Evolutionary conservation across 2,888 invertebrate species (phyloP).

Genomic region (Orthonevra nobilis): DNA sequence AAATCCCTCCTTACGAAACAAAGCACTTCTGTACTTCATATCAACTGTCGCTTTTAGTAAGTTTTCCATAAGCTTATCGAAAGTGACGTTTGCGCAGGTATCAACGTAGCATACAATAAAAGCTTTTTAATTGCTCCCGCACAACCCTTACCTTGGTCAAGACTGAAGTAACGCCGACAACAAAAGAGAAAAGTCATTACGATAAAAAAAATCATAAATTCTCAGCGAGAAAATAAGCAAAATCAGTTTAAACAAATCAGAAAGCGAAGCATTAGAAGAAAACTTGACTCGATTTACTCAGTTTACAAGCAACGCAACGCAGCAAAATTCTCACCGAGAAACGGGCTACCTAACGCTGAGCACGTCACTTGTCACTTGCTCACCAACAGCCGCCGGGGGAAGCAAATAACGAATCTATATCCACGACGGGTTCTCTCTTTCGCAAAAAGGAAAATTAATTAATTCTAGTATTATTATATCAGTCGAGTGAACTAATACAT

Average conservation of each 20-base stretch:
- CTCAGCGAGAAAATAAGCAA: background rate
- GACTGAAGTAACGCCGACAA: constrained; percentile 25
- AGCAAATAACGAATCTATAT: constrained; percentile 37
- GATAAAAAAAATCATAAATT: background rate
- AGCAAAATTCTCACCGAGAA: constrained; percentile 26
- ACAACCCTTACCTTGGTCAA: constrained; percentile 47
- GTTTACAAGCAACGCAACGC: background rate
- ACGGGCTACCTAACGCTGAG: background rate
- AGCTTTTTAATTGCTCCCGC: constrained; percentile 29
- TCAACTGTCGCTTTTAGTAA: too few species aligned
- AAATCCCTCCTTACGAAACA: too few species aligned
- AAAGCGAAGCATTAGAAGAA: constrained; percentile 29
- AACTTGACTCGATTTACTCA: constrained; percentile 20
- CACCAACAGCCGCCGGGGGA: constrained; percentile 52
- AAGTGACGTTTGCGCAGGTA: constrained; percentile 44
- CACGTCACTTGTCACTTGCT: constrained; percentile 24
- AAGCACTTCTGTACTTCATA: too few species aligned
- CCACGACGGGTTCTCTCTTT: constrained; percentile 33
- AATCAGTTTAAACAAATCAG: constrained; percentile 1
- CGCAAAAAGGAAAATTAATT: constrained; percentile 29
- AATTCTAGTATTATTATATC: constrained; percentile 25
- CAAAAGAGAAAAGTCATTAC: too few species aligned
- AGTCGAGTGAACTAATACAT: constrained; percentile 36
- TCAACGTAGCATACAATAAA: constrained; percentile 1
- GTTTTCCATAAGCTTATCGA: constrained; percentile 52